These are phyloP conservation scores for Odontocolon sp. DNA, from an alignment of 2,888 invertebrate genomes.

Conservation along the genomic window DNA sequence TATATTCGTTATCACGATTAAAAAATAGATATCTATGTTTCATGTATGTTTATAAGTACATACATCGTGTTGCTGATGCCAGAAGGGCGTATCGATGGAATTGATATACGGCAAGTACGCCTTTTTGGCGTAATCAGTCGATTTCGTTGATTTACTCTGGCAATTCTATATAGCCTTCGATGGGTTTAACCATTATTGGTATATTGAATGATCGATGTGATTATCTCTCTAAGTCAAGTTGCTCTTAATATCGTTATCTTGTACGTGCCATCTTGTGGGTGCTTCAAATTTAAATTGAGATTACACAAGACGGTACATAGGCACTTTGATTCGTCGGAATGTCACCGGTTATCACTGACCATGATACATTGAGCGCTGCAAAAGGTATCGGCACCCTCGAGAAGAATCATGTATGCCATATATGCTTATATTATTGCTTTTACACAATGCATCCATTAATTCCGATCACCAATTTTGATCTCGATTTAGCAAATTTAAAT, in stretches of 20 bases:
- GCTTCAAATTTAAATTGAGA: conserved; percentile 19
- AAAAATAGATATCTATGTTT: too few relatives aligned
- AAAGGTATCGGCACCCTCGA: not conserved
- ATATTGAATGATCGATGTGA: conserved; percentile 36
- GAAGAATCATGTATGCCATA: not conserved
- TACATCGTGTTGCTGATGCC: too few relatives aligned
- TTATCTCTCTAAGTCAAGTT: conserved; percentile 28
- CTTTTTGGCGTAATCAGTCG: too few relatives aligned
- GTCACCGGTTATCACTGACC: not conserved
- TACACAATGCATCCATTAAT: too few relatives aligned
- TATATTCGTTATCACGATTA: too few relatives aligned
- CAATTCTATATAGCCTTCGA: not conserved
- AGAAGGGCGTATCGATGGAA: too few relatives aligned
- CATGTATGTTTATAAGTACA: too few relatives aligned
- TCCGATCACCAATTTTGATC: too few relatives aligned
- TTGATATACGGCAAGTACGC: too few relatives aligned
- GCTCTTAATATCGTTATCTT: conserved; percentile 60
- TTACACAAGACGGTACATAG: conserved; percentile 22
- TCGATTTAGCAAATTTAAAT: too few relatives aligned
- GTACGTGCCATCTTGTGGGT: conserved; percentile 63
- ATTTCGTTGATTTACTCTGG: too few relatives aligned
- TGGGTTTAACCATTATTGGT: not conserved
- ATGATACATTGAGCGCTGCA: not conserved
- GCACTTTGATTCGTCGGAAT: conserved; percentile 22
- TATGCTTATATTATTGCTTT: too few relatives aligned